Evolutionary conservation across 2,888 invertebrate genomes (phyloP).

Genomic region (Nemurella pictetii): DNA sequence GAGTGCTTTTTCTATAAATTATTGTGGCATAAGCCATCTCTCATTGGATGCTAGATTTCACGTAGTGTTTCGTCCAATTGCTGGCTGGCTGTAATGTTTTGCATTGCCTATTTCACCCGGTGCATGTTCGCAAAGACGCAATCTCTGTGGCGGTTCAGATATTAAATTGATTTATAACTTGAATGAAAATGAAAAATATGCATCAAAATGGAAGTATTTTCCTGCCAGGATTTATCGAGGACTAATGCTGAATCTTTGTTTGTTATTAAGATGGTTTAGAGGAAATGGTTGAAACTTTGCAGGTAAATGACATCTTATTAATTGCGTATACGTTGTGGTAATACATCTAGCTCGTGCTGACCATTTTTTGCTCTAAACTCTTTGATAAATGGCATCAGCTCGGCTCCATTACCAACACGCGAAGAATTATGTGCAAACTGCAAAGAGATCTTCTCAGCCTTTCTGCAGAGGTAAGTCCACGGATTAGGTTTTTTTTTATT

Average conservation of each 20-base stretch:
- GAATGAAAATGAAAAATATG: background rate
- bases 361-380: background rate
- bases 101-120: background rate
- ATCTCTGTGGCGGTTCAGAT: background rate
- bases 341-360: background rate
- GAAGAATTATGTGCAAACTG: background rate
- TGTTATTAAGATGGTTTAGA: background rate
- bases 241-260: background rate
- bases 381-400: background rate
- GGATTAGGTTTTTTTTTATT: too few relatives aligned
- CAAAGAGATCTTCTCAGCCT: too few relatives aligned
- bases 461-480: too few relatives aligned
- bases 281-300: background rate
- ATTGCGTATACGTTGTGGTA: background rate
- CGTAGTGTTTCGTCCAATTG: background rate
- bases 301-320: background rate
- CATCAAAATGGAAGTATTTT: background rate
- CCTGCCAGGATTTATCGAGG: background rate
- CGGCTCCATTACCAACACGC: background rate
- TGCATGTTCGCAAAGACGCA: background rate
- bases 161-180: background rate
- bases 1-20: constrained; percentile 2
- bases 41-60: background rate
- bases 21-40: constrained; percentile 2
- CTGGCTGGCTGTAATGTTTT: background rate